Base-by-base conservation (phyloP, 2,888 invertebrate species). In the Emmelina monodactyla region DNA sequence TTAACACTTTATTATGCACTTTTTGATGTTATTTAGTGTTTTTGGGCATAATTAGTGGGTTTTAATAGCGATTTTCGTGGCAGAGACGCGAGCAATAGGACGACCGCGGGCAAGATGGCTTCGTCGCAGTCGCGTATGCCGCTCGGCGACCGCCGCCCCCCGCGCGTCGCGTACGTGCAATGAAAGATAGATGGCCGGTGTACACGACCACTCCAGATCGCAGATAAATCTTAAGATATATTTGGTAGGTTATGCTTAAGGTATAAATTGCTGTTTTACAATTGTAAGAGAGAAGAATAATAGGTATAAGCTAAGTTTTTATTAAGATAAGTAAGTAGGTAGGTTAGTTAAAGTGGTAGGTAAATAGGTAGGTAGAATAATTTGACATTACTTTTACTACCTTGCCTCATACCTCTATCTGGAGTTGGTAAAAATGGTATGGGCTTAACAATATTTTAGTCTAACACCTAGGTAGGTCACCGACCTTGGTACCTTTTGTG, bases 51-150 rank as follows among this genome's bases (percentile, higher is more conserved):
- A 76, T 79, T 79, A 76, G 68, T 70, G 68, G 66, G 68, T 69
- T 72, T 76, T 73, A 67, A 60, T 55, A 58, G 58, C 64, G 65
- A 67, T 70, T 69, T 67, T 57, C 61, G 62, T 57, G 53, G 58
- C 58, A 58, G 73, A 75, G 78, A 75, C 71, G 73, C 78, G 72
- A 63, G 61, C 76, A 62, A 62, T 65, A 61, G 71, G 67, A 65
- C 76, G 73, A 64, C 63, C 73, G 68, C 68, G 63, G 50, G 73
- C 78, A 79, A 78, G 78, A 79, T 78, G 78, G 78, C 78, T 72
- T 67, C 60, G 52, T 13, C 13, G 54, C 51, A 49, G 53, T 57
- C 72, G 69, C 62, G 66, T 64, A 60, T 62, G 66, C 59, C 62
- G 62, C 65, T 62, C 62, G 67, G 63, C 66, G 62, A 51, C 52